Conservation (phyloP, 2,797 vertebrate genomes). For the Gila robusta region DNA sequence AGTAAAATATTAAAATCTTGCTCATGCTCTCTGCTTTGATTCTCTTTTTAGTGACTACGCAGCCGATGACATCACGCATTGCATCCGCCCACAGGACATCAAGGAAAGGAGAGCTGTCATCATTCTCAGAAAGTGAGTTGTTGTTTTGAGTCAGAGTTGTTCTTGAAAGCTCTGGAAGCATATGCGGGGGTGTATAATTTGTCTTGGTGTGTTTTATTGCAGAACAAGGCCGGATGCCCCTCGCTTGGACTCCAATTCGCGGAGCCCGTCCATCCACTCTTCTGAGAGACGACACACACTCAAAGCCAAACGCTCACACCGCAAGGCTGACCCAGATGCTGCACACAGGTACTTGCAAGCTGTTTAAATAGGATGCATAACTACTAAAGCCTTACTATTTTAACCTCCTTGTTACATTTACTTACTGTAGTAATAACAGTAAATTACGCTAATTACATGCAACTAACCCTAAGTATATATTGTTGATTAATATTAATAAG, state of each 20-base stretch:
- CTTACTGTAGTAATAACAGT: neutral
- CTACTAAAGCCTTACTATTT: neutral
- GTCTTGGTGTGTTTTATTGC: constrained; percentile 12
- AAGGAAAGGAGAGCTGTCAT: constrained; percentile 96
- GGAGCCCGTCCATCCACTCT: constrained; percentile 77
- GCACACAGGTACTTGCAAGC: constrained; percentile 88
- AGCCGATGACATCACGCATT: constrained; percentile 98
- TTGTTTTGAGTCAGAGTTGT: neutral
- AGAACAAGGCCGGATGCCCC: constrained; percentile 97
- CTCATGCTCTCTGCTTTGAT: neutral
- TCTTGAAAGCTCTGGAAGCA: neutral
- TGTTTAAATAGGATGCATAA: neutral
- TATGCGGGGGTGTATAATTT: neutral
- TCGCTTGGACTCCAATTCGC: constrained; percentile 87
- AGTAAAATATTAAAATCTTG: neutral
- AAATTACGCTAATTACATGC: neutral
- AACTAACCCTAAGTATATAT: neutral
- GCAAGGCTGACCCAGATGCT: constrained; percentile 93
- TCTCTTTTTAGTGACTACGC: constrained; percentile 90
- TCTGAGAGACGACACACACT: constrained; percentile 84
- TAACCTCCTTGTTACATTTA: neutral
- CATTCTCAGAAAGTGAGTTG: constrained; percentile 96
- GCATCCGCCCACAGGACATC: constrained; percentile 98
- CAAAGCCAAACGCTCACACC: constrained; percentile 95
- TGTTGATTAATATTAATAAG: neutral